phyloP scores from a whole-genome alignment of 2,113 vertebrate genomes.

The Condylura cristata region DNA sequence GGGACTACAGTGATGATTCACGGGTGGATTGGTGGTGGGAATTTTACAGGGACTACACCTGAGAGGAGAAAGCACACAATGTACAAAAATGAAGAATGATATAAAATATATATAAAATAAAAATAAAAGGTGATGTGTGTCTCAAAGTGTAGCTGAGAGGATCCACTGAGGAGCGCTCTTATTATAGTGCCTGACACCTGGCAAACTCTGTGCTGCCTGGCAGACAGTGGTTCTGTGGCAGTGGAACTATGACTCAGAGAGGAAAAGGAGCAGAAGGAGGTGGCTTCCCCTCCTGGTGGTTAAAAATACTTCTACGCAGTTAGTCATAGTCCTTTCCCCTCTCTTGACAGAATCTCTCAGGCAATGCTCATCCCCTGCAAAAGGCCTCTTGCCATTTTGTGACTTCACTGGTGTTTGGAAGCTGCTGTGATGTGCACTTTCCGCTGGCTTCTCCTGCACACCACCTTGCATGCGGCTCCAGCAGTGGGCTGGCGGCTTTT shows the following conservation, averaged over 20 bases:
- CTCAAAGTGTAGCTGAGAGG: not conserved
- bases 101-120: no score
- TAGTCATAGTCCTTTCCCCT: no score
- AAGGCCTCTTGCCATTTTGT: not conserved
- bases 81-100: no score
- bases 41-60: no score
- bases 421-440: not conserved
- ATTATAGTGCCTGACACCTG: not conserved
- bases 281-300: not conserved
- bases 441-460: not conserved
- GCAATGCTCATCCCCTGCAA: not conserved
- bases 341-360: not conserved
- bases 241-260: not conserved
- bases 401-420: not conserved
- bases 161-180: not conserved
- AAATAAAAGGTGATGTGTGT: not conserved
- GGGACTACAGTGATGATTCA: no score
- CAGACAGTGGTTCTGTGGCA: no score
- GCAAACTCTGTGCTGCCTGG: rapidly evolving
- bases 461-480: not conserved
- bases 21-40: no score
- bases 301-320: not conserved
- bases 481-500: not conserved
- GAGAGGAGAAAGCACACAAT: no score
- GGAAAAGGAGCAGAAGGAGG: not conserved